Conservation (phyloP, 2,113 vertebrate genomes). For the Eclectus roratus region DNA sequence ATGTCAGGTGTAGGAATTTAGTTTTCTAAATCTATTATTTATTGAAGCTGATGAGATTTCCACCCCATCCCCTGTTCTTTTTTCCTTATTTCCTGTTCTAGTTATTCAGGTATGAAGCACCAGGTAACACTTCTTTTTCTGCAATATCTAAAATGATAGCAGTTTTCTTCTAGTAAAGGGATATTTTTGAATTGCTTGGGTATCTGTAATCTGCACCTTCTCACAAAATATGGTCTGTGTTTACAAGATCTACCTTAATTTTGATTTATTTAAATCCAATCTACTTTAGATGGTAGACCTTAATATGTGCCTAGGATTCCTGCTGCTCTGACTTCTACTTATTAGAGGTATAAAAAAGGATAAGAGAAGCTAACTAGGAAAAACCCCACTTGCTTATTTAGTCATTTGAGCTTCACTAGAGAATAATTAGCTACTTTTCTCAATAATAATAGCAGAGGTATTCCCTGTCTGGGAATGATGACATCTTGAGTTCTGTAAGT, state of each 20-base stretch:
- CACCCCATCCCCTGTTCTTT: fast-evolving
- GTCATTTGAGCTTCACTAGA: background rate
- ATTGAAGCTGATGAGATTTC: fast-evolving
- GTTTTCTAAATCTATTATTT: background rate
- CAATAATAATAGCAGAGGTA: background rate
- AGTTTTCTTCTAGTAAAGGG: background rate
- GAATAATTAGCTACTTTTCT: background rate
- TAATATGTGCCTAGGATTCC: background rate
- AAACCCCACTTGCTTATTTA: background rate
- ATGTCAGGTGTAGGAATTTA: background rate
- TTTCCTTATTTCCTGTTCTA: fast-evolving
- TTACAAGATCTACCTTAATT: background rate
- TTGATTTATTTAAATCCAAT: background rate
- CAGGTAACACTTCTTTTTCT: fast-evolving
- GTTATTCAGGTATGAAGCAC: fast-evolving
- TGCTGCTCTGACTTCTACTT: background rate
- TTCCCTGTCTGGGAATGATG: background rate
- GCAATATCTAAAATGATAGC: fast-evolving
- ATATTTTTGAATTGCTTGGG: background rate
- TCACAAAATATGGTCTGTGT: background rate
- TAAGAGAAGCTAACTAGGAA: background rate
- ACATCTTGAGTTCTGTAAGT: background rate
- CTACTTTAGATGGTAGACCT: background rate
- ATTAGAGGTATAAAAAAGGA: background rate
- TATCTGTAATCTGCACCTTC: background rate